Conservation (phyloP, 2,888 invertebrate genomes). For the Gymnocheta viridis region DNA sequence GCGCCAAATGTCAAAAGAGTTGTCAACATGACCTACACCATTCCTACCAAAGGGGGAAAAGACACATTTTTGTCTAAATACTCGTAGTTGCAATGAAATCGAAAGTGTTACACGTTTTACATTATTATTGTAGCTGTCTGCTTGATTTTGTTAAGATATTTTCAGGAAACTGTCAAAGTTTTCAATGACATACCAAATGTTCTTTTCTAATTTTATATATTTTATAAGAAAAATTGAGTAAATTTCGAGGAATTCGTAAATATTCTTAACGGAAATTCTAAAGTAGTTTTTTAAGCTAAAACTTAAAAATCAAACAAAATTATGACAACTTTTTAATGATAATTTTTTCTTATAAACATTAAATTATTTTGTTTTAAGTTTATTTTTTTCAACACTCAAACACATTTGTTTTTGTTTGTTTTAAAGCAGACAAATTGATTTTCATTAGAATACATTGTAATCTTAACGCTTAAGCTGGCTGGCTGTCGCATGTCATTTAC, state of each 20-base stretch:
- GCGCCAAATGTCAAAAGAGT: constrained; percentile 69
- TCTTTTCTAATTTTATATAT: constrained; percentile 30
- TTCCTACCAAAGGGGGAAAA: not conserved
- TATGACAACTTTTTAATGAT: constrained; percentile 64
- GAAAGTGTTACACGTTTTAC: constrained; percentile 48
- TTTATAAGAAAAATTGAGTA: not conserved
- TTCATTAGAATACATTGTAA: constrained; percentile 50
- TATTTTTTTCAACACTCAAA: not conserved
- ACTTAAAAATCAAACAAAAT: constrained; percentile 55
- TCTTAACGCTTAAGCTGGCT: constrained; percentile 43
- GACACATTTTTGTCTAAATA: constrained; percentile 6
- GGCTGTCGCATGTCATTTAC: constrained; percentile 52
- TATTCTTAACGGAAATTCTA: not conserved
- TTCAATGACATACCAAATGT: constrained; percentile 54
- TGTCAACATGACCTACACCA: constrained; percentile 66
- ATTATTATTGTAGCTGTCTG: constrained; percentile 21
- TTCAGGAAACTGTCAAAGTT: constrained; percentile 62
- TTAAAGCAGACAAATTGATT: constrained; percentile 24
- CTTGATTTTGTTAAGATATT: not conserved
- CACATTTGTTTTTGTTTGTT: constrained; percentile 22
- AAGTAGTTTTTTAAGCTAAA: constrained; percentile 2
- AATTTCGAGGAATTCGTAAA: constrained; percentile 37
- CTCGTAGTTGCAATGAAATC: constrained; percentile 25
- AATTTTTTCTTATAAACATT: constrained; percentile 21
- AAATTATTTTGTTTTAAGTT: not conserved